Conservation (phyloP, 2,797 vertebrate species). For the Synaphobranchus kaupii region DNA sequence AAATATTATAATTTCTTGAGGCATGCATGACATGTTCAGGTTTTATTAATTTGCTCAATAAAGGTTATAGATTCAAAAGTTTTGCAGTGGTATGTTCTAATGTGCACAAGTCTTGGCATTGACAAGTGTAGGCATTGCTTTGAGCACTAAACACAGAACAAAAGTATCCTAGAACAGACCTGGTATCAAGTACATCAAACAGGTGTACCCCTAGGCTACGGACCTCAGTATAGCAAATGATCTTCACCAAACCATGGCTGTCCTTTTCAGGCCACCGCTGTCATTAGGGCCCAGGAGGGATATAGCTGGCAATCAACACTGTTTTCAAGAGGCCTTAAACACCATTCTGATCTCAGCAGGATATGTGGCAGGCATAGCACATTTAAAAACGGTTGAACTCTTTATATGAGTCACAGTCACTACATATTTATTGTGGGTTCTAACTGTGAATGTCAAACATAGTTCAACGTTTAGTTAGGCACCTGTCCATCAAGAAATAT, state of each 20-base stretch:
- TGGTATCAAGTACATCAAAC: slow-evolving; percentile 9
- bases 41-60: not conserved
- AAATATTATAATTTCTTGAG: not conserved
- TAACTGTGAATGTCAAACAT: not conserved
- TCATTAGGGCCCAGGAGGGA: not conserved
- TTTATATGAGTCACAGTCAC: not conserved
- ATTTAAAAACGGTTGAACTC: not conserved
- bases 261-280: not conserved
- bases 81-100: not conserved
- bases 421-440: not conserved
- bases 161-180: not conserved
- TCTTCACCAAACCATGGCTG: not conserved
- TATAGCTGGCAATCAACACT: not conserved
- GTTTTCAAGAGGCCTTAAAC: not conserved
- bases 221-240: not conserved
- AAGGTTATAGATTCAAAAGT: not conserved
- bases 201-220: not conserved
- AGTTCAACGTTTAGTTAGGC: not conserved
- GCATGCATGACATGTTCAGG: not conserved
- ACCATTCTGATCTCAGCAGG: not conserved
- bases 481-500: no score
- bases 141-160: not conserved
- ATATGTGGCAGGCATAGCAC: not conserved
- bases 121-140: not conserved
- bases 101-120: not conserved